Evolutionary conservation across 2,888 invertebrate species (phyloP).

Genomic region (Xiphydria camelus): DNA sequence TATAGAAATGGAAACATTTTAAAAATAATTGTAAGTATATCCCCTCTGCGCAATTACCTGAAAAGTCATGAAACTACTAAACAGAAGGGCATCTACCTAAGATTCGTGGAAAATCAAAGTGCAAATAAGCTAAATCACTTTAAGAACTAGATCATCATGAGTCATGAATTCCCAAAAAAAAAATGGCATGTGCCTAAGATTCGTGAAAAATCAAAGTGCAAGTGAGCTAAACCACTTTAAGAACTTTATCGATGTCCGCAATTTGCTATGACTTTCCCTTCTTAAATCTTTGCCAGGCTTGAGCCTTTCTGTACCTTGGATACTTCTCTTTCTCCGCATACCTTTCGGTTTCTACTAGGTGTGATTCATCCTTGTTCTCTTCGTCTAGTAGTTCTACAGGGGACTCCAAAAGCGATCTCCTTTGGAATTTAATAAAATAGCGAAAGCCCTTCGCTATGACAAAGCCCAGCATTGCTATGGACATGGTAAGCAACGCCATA

Average conservation of each 20-base stretch:
- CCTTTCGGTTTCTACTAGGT: constrained; percentile 32
- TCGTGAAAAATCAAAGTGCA: background rate
- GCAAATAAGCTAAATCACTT: constrained; percentile 1
- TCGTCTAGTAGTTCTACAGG: constrained; percentile 59
- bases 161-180: no score
- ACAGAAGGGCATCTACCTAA: no score
- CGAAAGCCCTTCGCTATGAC: constrained; percentile 66
- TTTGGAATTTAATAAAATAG: constrained; percentile 61
- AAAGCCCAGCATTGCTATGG: constrained; percentile 70
- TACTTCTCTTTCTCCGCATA: constrained; percentile 44
- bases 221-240: constrained; percentile 4
- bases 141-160: constrained; percentile 6
- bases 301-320: constrained; percentile 72
- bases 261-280: constrained; percentile 68
- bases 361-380: constrained; percentile 39
- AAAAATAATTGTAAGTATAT: no score
- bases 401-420: constrained; percentile 61
- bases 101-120: background rate
- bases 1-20: no score
- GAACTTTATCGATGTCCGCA: background rate
- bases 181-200: no score
- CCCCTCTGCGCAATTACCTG: no score
- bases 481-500: constrained; percentile 72
- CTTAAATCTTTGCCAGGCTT: constrained; percentile 74
- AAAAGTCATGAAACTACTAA: no score